Conservation (phyloP, 2,797 vertebrate genomes). For the Steatocranus sp. region DNA sequence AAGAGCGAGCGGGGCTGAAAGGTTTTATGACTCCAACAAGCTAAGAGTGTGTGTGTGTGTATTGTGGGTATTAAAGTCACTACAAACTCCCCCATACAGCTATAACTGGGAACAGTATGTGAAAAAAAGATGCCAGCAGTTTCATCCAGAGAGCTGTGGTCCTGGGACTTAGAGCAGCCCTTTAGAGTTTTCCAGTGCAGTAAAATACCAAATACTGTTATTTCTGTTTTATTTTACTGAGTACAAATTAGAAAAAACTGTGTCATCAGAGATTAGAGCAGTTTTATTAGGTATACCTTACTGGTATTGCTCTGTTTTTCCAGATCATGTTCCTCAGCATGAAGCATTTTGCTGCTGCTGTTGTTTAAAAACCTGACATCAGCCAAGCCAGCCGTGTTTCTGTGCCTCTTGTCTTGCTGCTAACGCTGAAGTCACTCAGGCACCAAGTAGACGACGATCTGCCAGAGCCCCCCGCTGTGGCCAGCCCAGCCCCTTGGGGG, state of each 20-base stretch:
- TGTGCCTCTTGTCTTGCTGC: background rate
- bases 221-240: slow-evolving; percentile 21
- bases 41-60: background rate
- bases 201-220: background rate
- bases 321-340: background rate
- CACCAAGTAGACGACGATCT: background rate
- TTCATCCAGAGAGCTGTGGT: background rate
- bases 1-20: slow-evolving; percentile 56
- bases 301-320: background rate
- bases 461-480: slow-evolving; percentile 25
- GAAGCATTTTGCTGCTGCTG: background rate
- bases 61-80: slow-evolving; percentile 36
- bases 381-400: background rate
- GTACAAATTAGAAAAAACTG: background rate
- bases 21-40: slow-evolving; percentile 58
- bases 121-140: background rate
- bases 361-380: background rate
- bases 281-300: background rate
- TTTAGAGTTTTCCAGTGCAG: background rate
- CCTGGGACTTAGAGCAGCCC: background rate
- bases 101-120: slow-evolving; percentile 35
- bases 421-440: background rate
- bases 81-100: slow-evolving; percentile 33
- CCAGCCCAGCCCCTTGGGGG: background rate
- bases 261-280: background rate